Conservation (phyloP, 1,140 invertebrate genomes). For the Drosophila kepulauana region DNA sequence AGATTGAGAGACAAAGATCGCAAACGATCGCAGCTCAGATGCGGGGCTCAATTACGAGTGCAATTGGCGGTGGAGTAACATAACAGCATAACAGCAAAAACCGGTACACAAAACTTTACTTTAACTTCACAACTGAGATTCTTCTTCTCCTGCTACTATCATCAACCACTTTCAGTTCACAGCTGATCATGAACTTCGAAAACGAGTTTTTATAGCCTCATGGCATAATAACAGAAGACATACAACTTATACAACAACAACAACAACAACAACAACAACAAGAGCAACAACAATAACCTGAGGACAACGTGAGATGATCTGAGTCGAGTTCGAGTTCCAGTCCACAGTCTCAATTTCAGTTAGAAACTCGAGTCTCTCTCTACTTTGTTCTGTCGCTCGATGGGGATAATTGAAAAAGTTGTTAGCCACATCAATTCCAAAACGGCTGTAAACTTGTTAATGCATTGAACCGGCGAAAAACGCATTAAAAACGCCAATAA, state of each 20-base stretch:
- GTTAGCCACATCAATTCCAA: constrained; percentile 79
- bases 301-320: constrained; percentile 60
- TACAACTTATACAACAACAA: constrained; percentile 2
- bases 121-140: constrained; percentile 42
- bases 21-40: constrained; percentile 14
- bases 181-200: constrained; percentile 80
- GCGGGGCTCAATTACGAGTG: constrained; percentile 74
- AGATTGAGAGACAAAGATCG: constrained; percentile 46
- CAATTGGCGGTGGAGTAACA: constrained; percentile 62
- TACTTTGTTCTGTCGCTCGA: constrained; percentile 8
- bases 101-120: constrained; percentile 48
- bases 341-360: constrained; percentile 5
- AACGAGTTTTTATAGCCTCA: constrained; percentile 76
- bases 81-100: constrained; percentile 70
- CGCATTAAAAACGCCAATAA: constrained; percentile 67
- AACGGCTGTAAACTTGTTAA: constrained; percentile 78
- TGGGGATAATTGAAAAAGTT: constrained; percentile 76
- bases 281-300: constrained; percentile 5
- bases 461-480: constrained; percentile 47
- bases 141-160: constrained; percentile 62
- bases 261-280: constrained; percentile 31
- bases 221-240: constrained; percentile 75
- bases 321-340: constrained; percentile 6
- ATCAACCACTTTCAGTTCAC: constrained; percentile 81
- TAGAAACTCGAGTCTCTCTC: constrained; percentile 12